Conservation (phyloP, 1,140 invertebrate genomes). For the Saccostrea cuccullata region DNA sequence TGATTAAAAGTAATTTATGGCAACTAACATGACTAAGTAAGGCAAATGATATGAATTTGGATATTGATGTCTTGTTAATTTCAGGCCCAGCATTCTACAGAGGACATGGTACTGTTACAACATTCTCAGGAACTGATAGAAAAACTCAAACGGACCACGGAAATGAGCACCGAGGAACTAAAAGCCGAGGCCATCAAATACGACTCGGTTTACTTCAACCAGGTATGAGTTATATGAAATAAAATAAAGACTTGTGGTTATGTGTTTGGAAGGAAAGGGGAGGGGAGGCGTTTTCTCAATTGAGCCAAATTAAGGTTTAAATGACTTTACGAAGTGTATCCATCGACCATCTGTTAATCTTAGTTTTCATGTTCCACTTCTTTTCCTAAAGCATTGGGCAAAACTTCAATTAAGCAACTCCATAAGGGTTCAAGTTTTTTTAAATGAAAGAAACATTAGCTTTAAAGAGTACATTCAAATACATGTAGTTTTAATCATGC, state of each 20-base stretch:
- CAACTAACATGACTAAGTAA: background rate
- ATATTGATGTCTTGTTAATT: conserved; percentile 39
- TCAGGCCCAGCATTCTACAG: conserved; percentile 83
- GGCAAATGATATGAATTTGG: background rate
- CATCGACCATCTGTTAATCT: no score
- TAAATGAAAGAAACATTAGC: no score
- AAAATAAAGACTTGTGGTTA: background rate
- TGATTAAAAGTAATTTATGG: background rate
- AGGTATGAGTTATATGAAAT: conserved; percentile 83
- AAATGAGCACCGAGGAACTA: conserved; percentile 81
- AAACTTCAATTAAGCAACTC: no score
- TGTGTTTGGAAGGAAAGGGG: no score
- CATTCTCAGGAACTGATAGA: conserved; percentile 83
- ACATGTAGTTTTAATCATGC: no score
- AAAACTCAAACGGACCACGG: conserved; percentile 82
- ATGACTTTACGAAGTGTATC: no score
- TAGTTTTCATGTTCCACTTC: no score
- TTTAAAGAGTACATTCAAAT: no score
- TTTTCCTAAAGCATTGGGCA: no score
- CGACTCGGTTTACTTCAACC: conserved; percentile 92
- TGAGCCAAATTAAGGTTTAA: no score
- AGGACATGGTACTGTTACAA: conserved; percentile 84
- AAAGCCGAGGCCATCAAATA: conserved; percentile 86
- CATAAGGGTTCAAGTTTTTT: no score
- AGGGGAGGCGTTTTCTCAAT: no score